These are phyloP conservation scores for Perdita meconis DNA, from an alignment of 2,888 invertebrate genomes.

Conservation along the genomic window DNA sequence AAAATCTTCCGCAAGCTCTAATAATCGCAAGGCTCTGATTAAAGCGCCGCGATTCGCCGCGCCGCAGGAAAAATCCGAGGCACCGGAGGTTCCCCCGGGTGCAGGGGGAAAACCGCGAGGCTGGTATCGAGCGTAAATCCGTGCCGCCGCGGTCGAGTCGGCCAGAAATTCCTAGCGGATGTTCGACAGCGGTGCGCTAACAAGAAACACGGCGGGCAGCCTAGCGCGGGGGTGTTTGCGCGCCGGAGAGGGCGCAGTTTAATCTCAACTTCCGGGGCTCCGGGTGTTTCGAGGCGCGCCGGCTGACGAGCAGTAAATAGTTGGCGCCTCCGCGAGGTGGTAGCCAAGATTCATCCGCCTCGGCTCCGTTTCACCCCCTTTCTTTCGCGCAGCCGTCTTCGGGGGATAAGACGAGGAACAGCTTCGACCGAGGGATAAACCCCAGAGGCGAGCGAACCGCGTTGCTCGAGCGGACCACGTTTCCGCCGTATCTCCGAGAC, in stretches of 20 bases:
- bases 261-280: constrained; percentile 63
- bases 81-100: neutral
- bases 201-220: constrained; percentile 29
- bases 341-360: constrained; percentile 6
- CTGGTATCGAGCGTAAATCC: neutral
- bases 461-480: constrained; percentile 63
- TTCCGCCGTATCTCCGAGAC: constrained; percentile 52
- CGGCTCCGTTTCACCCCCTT: neutral
- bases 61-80: constrained; percentile 1
- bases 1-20: neutral
- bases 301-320: constrained; percentile 68
- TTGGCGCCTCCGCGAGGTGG: constrained; percentile 30
- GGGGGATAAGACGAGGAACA: constrained; percentile 27
- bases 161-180: constrained; percentile 8
- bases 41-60: neutral
- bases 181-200: constrained; percentile 22
- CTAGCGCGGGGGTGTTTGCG: constrained; percentile 3
- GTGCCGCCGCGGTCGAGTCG: neutral
- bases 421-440: constrained; percentile 23
- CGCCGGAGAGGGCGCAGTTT: constrained; percentile 48
- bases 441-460: constrained; percentile 23
- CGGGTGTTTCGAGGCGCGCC: constrained; percentile 50
- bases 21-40: neutral
- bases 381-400: constrained; percentile 21
- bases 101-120: neutral